These are phyloP conservation scores for Gandaritis pyraliata DNA, from an alignment of 2,888 invertebrate genomes.

Conservation along the genomic window DNA sequence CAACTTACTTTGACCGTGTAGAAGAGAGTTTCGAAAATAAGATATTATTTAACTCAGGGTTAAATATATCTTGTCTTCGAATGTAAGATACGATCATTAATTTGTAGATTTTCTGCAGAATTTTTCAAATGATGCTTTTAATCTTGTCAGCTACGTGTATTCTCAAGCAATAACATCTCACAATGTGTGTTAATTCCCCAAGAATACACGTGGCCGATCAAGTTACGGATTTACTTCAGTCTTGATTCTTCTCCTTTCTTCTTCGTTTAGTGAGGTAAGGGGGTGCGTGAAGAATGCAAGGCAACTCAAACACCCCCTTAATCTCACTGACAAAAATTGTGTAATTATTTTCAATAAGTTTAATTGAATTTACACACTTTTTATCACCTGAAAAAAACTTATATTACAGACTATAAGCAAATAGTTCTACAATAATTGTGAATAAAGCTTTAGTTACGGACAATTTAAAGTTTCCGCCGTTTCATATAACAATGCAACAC, in stretches of 20 bases:
- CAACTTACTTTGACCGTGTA: neutral
- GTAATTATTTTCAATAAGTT: conserved; percentile 29
- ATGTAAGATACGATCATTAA: conserved; percentile 5
- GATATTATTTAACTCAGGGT: conserved; percentile 1
- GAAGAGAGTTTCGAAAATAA: conserved; percentile 25
- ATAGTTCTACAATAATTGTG: conserved; percentile 32
- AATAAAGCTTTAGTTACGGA: conserved; percentile 30
- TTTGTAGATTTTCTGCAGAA: conserved; percentile 10
- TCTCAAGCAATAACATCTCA: conserved; percentile 99
- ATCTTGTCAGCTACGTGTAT: conserved; percentile 98
- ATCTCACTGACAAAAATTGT: conserved; percentile 31
- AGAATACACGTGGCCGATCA: conserved; percentile 98
- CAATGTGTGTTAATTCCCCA: conserved; percentile 98
- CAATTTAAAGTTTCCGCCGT: conserved; percentile 15
- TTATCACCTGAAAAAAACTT: conserved; percentile 25
- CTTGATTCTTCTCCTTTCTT: conserved; percentile 39
- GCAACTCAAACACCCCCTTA: conserved; percentile 21
- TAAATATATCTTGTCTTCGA: conserved; percentile 27
- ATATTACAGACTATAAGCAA: neutral
- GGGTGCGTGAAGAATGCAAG: conserved; percentile 16
- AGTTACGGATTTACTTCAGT: conserved; percentile 70
- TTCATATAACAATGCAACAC: conserved; percentile 21
- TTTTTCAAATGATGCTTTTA: conserved; percentile 56
- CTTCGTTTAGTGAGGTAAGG: conserved; percentile 19
- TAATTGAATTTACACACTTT: conserved; percentile 32